Evolutionary conservation across 2,797 vertebrate genomes (phyloP), one percentile per base, ranked within the genome.

Genomic region (Telmatherina bonti): DNA sequence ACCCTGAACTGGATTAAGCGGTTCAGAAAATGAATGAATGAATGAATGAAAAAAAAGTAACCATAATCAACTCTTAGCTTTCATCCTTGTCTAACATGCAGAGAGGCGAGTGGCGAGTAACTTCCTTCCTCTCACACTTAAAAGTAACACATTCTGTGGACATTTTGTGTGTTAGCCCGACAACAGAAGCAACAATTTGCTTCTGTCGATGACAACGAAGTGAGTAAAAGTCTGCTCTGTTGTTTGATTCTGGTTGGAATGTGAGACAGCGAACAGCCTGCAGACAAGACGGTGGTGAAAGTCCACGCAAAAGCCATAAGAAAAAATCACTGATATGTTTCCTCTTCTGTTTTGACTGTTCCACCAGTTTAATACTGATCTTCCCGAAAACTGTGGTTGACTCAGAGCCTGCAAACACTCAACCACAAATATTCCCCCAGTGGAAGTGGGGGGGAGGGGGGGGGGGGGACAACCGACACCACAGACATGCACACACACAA

Each of bases 361-460:
- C 13, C 18, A 47, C 56, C 74, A 67, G 67, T 87, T 90, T 63
- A 82, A 84, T 76, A 62, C 79, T 4, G 30, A 78, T 78, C 77
- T 67, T 74, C 71, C 66, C 53, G 6, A 78, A 89, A 81, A 74
- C 65, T 26, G 64, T 79, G 63, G 85, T 85, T 83, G 79, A 85
- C 83, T 88, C 68, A 5, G 71, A 26, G 77, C 67, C 81, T 72
- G 73, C 71, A 82, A 91, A 90, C 82, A 85, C 35, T 67, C 81
- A 12, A 83, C 91, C 89, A 81, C 90, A 89, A 89, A 85, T 86
- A 86, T 77, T 91, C 89, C 84, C 81, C 70, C 35, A 69, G 72
- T 36, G 74, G 43, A 36, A 0, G 31, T 30, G 0, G 31, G 11
- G 4, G 24, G 12, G 7, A 7, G 7, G 7, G 9, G 4, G 7